Evolutionary conservation across 2,113 vertebrate genomes (phyloP).

Genomic region (Numida meleagris): DNA sequence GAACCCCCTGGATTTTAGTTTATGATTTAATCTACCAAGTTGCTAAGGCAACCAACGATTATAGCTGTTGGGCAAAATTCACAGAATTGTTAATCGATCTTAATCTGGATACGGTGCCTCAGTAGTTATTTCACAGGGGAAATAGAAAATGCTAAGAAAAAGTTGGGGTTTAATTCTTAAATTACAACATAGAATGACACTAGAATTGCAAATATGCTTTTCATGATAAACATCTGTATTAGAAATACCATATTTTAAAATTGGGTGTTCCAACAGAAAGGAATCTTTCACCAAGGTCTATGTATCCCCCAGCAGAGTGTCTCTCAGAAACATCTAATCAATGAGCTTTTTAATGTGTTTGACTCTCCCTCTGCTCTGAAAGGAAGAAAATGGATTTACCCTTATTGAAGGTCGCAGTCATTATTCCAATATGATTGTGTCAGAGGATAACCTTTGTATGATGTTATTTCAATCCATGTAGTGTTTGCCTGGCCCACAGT

Average conservation of each 20-base stretch:
- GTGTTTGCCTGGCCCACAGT: neutral
- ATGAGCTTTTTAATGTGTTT: conserved; percentile 38
- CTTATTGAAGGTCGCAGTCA: neutral
- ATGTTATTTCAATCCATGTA: neutral
- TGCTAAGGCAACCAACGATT: conserved; percentile 69
- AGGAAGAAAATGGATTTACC: neutral
- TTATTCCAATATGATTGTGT: neutral
- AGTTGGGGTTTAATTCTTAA: neutral
- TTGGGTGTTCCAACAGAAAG: neutral
- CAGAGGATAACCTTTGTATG: neutral
- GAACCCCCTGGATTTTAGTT: conserved; percentile 51
- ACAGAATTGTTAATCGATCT: conserved; percentile 72
- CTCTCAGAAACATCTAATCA: conserved; percentile 35
- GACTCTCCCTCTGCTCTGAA: neutral
- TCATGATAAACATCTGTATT: neutral
- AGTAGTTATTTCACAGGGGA: neutral
- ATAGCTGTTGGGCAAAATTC: conserved; percentile 64
- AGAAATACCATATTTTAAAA: neutral
- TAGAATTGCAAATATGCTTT: neutral
- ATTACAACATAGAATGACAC: neutral
- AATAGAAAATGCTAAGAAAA: neutral
- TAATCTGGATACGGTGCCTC: conserved; percentile 32
- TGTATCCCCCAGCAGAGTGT: neutral
- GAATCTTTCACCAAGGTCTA: neutral
- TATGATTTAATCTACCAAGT: conserved; percentile 63